Conservation (phyloP, 2,888 invertebrate genomes). For the Diarsia dahlii region DNA sequence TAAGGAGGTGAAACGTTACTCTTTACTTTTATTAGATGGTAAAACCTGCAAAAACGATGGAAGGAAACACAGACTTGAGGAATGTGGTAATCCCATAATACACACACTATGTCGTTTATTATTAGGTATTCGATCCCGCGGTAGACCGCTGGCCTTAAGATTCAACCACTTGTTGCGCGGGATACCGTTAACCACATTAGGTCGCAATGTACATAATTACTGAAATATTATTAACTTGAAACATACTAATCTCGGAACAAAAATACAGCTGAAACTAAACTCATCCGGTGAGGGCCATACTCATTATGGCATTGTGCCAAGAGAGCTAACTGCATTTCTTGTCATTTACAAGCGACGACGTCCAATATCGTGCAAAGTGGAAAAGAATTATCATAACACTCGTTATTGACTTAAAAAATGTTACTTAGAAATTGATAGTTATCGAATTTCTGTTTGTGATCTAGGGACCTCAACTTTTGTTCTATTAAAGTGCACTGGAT, state of each 20-base stretch:
- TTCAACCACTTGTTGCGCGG: conserved; percentile 73
- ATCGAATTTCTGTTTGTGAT: neutral
- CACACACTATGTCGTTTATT: conserved; percentile 40
- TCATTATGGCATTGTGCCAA: conserved; percentile 73
- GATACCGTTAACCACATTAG: conserved; percentile 65
- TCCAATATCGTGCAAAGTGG: conserved; percentile 61
- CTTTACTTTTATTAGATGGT: neutral
- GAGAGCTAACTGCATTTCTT: conserved; percentile 68
- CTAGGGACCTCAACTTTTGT: neutral
- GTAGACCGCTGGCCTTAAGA: conserved; percentile 69
- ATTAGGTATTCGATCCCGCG: conserved; percentile 59
- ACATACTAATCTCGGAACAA: conserved; percentile 61
- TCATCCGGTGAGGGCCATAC: conserved; percentile 65
- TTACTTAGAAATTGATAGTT: conserved; percentile 22
- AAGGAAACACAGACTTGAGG: neutral
- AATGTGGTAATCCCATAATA: conserved; percentile 17
- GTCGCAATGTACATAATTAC: conserved; percentile 53
- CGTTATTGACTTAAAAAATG: conserved; percentile 35
- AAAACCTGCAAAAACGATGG: neutral
- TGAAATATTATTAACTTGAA: conserved; percentile 49
- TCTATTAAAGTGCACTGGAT: neutral
- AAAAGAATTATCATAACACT: conserved; percentile 58
- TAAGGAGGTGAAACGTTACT: neutral
- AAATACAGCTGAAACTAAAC: conserved; percentile 66
- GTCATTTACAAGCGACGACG: conserved; percentile 66